Evolutionary conservation across 1,140 invertebrate species (phyloP).

Genomic region (Orussus abietinus): DNA sequence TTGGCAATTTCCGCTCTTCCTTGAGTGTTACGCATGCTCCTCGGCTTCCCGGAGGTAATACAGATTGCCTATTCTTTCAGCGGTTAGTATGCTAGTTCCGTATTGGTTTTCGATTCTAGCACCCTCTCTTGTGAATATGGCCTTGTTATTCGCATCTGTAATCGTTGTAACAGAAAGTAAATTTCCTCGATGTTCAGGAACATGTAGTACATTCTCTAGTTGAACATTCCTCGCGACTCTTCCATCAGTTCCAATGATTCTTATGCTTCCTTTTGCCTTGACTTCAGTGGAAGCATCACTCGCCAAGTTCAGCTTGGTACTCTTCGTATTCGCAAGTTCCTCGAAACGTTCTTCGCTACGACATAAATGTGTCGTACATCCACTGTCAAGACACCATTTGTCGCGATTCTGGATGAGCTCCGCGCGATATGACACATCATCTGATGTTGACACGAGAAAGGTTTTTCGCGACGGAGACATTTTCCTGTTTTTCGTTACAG

Average conservation of each 20-base stretch:
- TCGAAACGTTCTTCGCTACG: conserved; percentile 4
- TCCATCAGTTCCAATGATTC: not conserved
- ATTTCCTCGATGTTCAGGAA: conserved; percentile 14
- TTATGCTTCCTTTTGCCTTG: conserved; percentile 7
- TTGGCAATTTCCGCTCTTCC: not conserved
- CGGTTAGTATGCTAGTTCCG: conserved; percentile 1
- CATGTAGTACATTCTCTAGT: conserved; percentile 12
- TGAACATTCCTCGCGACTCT: not conserved
- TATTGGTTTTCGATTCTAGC: conserved; percentile 2
- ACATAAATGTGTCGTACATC: conserved; percentile 12
- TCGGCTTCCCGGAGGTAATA: conserved; percentile 5
- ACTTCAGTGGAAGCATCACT: conserved; percentile 11
- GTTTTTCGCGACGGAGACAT: too few relatives aligned
- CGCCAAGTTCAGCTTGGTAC: conserved; percentile 7
- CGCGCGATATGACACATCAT: too few relatives aligned
- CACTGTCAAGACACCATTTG: too few relatives aligned
- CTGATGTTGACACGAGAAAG: too few relatives aligned
- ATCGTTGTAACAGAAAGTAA: conserved; percentile 12
- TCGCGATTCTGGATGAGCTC: too few relatives aligned
- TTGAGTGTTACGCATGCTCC: not conserved
- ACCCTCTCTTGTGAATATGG: conserved; percentile 8
- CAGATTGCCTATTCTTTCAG: conserved; percentile 1
- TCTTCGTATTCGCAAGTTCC: not conserved
- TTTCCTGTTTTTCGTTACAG: too few relatives aligned
- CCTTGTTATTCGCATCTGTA: conserved; percentile 5